Percentiles rank a stretch among this genome's conserved stretches.
Conservation (phyloP, 2,113 vertebrate species). For the Cottus gobio region DNA sequence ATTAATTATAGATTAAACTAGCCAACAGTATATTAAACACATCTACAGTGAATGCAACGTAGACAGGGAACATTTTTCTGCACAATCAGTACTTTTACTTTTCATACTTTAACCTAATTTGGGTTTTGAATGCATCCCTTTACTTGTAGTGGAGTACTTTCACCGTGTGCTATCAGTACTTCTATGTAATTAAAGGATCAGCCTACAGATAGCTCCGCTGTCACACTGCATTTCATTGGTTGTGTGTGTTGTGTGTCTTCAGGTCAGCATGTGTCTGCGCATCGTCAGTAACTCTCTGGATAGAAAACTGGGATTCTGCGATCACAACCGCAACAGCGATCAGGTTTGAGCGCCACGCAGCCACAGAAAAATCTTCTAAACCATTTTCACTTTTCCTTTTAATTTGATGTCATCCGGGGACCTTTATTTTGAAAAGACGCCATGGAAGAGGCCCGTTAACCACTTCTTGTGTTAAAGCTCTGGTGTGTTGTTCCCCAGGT, state of each 20-base stretch:
- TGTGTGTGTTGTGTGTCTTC: conserved; percentile 15
- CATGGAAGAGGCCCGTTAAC: neutral
- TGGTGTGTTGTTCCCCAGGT: conserved; percentile 48
- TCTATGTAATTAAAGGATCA: neutral
- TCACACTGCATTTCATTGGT: neutral
- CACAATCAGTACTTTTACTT: neutral
- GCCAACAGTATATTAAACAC: neutral
- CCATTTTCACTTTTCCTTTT: too few species aligned
- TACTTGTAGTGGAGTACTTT: neutral
- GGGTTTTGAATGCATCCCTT: neutral
- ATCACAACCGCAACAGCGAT: neutral
- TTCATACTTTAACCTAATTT: too few species aligned
- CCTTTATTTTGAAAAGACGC: too few species aligned
- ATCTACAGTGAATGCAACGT: neutral
- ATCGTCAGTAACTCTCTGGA: neutral
- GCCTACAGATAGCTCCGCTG: neutral
- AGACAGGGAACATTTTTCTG: neutral
- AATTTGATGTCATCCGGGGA: too few species aligned
- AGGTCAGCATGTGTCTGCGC: conserved; percentile 57
- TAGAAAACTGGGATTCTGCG: conserved; percentile 50
- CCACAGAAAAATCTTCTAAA: too few species aligned
- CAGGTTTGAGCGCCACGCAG: conserved; percentile 41
- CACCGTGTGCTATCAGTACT: neutral
- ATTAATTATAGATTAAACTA: neutral
- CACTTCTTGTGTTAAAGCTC: too few species aligned